phyloP scores from a whole-genome alignment of 2,113 vertebrate genomes.

The Paratilapia polleni region DNA sequence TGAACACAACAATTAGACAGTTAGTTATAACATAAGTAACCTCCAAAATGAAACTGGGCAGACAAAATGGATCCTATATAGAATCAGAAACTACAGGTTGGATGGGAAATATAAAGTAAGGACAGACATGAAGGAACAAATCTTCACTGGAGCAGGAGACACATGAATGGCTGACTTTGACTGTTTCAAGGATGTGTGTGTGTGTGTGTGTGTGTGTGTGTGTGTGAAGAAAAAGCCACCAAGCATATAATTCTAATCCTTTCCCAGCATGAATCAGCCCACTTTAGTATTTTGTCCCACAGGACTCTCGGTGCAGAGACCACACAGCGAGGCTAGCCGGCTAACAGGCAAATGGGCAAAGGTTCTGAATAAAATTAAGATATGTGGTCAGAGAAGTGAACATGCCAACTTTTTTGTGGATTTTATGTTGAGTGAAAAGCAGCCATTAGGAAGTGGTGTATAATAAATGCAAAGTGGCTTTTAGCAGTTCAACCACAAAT shows the following conservation, averaged over 20 bases:
- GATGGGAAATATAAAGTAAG: conserved; percentile 1
- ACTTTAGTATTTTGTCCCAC: conserved; percentile 23
- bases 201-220: background rate
- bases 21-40: background rate
- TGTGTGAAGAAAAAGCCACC: no score
- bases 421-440: background rate
- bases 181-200: background rate
- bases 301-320: conserved; percentile 23
- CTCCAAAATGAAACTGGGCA: background rate
- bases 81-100: conserved; percentile 11
- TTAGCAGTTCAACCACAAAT: conserved; percentile 1
- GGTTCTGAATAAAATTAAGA: background rate
- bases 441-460: background rate
- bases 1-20: background rate
- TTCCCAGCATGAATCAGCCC: conserved; percentile 40
- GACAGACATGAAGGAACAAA: background rate
- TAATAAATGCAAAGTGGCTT: background rate
- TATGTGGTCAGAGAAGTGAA: background rate
- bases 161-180: conserved; percentile 15
- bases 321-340: conserved; percentile 39
- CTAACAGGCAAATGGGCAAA: background rate
- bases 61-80: background rate
- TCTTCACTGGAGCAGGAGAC: background rate
- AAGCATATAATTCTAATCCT: conserved; percentile 62
- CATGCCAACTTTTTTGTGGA: background rate